Evolutionary conservation across 2,797 vertebrate species (phyloP).

Genomic region (Amblyopsis hoosieri): DNA sequence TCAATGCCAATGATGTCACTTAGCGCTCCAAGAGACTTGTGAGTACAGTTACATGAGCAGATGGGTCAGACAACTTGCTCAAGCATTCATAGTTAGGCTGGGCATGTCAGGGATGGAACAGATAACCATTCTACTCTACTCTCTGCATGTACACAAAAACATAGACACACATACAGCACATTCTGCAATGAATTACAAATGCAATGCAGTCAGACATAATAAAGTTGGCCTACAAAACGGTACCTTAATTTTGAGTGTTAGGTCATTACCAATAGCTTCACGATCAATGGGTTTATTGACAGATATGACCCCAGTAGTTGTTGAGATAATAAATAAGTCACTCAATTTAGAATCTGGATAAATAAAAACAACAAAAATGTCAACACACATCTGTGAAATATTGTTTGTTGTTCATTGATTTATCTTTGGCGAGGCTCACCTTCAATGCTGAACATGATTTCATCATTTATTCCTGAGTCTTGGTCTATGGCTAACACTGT

Average conservation of each 20-base stretch:
- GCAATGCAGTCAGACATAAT: not conserved
- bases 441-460: constrained; percentile 79
- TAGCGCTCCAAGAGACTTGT: too few species aligned
- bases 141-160: not conserved
- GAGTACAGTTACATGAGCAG: too few species aligned
- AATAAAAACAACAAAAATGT: constrained; percentile 12
- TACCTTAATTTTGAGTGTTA: constrained; percentile 83
- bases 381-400: not conserved
- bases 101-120: too few species aligned
- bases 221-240: not conserved
- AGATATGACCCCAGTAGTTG: constrained; percentile 67
- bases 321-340: constrained; percentile 73
- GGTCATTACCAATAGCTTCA: constrained; percentile 71
- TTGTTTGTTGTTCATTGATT: not conserved
- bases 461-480: constrained; percentile 83
- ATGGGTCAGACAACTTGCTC: too few species aligned
- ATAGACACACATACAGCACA: not conserved
- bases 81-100: too few species aligned
- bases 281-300: constrained; percentile 79
- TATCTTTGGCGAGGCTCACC: constrained; percentile 69
- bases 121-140: not conserved
- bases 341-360: constrained; percentile 43
- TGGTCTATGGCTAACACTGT: constrained; percentile 81
- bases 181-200: not conserved
- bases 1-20: too few species aligned